Evolutionary conservation across 2,113 vertebrate species (phyloP), one percentile per base, ranked within the genome.

Genomic region (Haliaeetus leucogaster): DNA sequence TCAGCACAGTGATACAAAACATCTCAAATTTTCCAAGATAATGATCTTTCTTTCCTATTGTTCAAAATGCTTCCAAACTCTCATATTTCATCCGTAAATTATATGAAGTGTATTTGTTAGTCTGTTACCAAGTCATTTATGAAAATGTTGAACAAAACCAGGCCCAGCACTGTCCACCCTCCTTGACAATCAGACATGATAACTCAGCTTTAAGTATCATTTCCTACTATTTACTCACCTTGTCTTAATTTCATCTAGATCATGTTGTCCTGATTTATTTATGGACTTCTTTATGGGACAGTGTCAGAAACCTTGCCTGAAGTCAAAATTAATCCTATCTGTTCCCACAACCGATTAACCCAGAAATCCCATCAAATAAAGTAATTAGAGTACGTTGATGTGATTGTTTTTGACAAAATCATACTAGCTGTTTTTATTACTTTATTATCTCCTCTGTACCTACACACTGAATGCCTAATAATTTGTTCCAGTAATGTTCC

Each of bases 251-350:
- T 90, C 34, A 45, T 61, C 74, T 79, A 88, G 47, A 76, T 78
- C 34, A 67, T 45, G 85, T 50, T 96, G 79, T 58, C 27, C 59
- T 87, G 82, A 93, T 93, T 96, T 94, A 83, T 73, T 80, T 84
- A 90, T 13, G 32, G 77, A 45, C 16, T 73, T 55, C 22, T 92
- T 87, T 72, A 70, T 29, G 30, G 77, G 70, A 68, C 84, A 90
- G 47, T 61, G 58, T 91, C 82, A 96, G 82, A 94, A 96, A 94
- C 61, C 87, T 87, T 96, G 93, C 89, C 90, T 91, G 65, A 93
- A 93, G 86, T 87, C 16, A 96, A 55, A 95, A 93, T 87, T 87
- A 92, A 95, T 95, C 50, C 50, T 73, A 70, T 93, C 42, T 82
- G 73, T 85, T 91, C 70, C 61, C 34, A 43, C 27, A 94, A 82